Conservation (phyloP, 2,113 vertebrate species). For the Leptosomus discolor region DNA sequence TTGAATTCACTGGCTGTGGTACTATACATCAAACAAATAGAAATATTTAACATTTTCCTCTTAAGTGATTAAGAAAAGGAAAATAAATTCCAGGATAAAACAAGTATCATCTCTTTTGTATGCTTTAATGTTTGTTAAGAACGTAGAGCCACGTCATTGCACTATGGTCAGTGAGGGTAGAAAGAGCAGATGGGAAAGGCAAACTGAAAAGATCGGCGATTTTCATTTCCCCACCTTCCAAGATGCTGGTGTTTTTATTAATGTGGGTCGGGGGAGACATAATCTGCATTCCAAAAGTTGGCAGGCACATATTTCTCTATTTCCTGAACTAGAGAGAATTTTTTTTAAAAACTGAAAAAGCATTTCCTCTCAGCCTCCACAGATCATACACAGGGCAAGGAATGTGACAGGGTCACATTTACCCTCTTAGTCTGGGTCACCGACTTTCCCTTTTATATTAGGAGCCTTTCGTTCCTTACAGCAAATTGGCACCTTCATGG, state of each 20-base stretch:
- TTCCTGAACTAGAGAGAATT: background rate
- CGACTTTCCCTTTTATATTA: background rate
- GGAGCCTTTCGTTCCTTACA: background rate
- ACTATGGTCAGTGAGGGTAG: background rate
- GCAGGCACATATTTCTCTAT: background rate
- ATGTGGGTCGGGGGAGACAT: background rate
- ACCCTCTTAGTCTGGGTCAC: background rate
- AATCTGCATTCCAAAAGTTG: constrained; percentile 5
- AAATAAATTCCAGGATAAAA: background rate
- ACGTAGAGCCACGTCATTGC: background rate
- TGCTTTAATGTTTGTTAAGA: background rate
- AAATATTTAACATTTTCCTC: background rate
- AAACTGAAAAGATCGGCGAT: background rate
- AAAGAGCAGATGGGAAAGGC: background rate
- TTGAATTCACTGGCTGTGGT: background rate
- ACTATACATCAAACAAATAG: background rate
- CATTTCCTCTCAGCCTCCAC: background rate
- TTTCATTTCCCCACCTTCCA: background rate
- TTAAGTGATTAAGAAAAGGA: background rate
- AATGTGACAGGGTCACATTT: background rate
- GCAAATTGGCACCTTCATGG: background rate
- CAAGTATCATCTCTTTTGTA: background rate
- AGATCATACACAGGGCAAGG: background rate
- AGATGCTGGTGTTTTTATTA: background rate
- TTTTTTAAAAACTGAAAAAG: background rate